phyloP scores from a whole-genome alignment of 1,140 invertebrate species.

The Homalodisca vitripennis region DNA sequence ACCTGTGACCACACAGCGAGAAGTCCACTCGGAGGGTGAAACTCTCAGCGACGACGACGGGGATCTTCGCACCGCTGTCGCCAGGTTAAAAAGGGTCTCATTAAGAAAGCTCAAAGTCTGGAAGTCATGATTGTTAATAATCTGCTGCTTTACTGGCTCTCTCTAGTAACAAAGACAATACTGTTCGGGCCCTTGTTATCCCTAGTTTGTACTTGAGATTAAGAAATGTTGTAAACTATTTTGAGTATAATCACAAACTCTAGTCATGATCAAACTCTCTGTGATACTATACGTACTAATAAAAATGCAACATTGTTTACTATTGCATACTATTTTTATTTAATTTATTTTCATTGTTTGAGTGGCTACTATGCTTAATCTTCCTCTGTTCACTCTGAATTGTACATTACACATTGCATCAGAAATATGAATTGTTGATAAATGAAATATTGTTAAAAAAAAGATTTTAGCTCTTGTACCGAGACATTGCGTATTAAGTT shows the following conservation, averaged over 20 bases:
- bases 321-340: slow-evolving; percentile 35
- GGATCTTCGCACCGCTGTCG: slow-evolving; percentile 53
- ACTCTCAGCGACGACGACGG: slow-evolving; percentile 55
- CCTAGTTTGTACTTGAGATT: slow-evolving; percentile 21
- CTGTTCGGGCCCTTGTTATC: slow-evolving; percentile 21
- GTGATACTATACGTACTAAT: slow-evolving; percentile 41
- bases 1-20: slow-evolving; percentile 44
- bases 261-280: slow-evolving; percentile 41
- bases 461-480: slow-evolving; percentile 17
- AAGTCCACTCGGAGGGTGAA: slow-evolving; percentile 78
- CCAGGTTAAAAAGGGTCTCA: slow-evolving; percentile 72
- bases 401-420: slow-evolving; percentile 29
- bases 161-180: slow-evolving; percentile 29
- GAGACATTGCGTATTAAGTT: slow-evolving; percentile 26
- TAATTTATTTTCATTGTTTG: slow-evolving; percentile 22
- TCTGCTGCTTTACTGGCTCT: slow-evolving; percentile 30
- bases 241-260: slow-evolving; percentile 36
- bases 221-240: slow-evolving; percentile 30
- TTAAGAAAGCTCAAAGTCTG: slow-evolving; percentile 70
- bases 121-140: slow-evolving; percentile 60
- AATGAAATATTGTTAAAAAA: slow-evolving; percentile 29
- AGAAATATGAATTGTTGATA: slow-evolving; percentile 27
- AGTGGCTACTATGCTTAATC: slow-evolving; percentile 30
- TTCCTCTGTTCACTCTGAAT: slow-evolving; percentile 31
- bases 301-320: slow-evolving; percentile 31